Conservation (phyloP, 2,797 vertebrate species). For the Pantherophis vulpinus region DNA sequence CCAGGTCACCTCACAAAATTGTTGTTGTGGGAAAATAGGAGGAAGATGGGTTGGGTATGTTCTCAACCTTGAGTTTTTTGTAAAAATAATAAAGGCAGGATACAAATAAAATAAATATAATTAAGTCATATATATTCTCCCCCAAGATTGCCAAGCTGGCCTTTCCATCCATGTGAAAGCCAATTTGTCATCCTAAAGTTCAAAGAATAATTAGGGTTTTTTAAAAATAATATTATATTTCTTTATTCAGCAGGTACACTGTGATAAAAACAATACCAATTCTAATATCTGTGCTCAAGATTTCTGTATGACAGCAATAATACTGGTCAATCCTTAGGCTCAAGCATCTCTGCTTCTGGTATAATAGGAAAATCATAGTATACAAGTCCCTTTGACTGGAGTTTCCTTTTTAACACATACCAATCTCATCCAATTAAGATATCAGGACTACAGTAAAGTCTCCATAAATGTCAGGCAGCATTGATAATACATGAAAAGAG, state of each 20-base stretch:
- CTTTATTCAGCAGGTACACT: not conserved
- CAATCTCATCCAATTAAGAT: not conserved
- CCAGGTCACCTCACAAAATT: too few relatives aligned
- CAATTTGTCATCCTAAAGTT: not conserved
- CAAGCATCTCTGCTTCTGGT: not conserved
- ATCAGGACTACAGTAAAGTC: not conserved
- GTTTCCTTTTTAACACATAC: not conserved
- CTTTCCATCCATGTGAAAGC: not conserved
- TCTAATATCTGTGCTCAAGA: not conserved
- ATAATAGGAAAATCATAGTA: not conserved
- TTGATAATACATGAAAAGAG: not conserved
- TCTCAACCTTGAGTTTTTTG: too few relatives aligned
- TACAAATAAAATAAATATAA: not conserved
- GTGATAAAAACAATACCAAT: not conserved
- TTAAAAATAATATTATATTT: not conserved
- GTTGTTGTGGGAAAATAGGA: too few relatives aligned
- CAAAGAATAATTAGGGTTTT: not conserved
- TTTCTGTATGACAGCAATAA: not conserved
- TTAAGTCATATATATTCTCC: not conserved
- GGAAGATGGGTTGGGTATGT: too few relatives aligned
- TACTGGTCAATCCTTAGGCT: not conserved
- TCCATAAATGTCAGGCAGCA: not conserved
- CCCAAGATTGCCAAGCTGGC: not conserved
- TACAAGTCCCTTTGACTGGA: not conserved
- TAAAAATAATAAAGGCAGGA: not conserved